Base-by-base conservation (phyloP, 2,797 vertebrate genomes). In the Perdix hodgsoniae region DNA sequence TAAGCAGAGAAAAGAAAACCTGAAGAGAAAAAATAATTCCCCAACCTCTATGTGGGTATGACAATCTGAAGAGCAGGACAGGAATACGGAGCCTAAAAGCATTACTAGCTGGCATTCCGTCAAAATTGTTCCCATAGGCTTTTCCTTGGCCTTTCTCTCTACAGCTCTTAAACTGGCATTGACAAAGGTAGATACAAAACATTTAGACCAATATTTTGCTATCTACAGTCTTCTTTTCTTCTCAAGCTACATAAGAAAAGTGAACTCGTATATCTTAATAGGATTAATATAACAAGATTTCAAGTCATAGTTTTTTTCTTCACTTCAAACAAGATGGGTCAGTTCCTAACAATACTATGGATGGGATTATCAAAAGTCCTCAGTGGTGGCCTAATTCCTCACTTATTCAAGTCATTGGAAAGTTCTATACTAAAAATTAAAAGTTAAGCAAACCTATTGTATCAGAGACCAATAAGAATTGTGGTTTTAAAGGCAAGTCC, bases 11-110 rank as follows among this genome's bases (percentile, higher is more conserved):
- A 71, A 65, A 24, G 23, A 91, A 93, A 90, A 83, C 13, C 29
- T 67, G 40, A 88, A 82, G 47, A 76, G 35, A 77, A 22, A 71
- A 35, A 94, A 63, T 83, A 71, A 83, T 77, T 91, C 91, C 71
- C 26, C 35, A 83, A 29, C 21, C 39, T 66, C 59, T 0, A 0
- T 11, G 11, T 42, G 21, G 72, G 61, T 86, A 70, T 37, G 35
- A 71, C 61, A 83, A 80, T 74, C 40, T 17, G 47, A 6, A 91
- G 31, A 87, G 37, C 23, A 74, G 52, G 35, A 64, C 49, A 67
- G 29, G 66, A 86, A 35, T 39, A 73, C 33, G 93, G 93, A 93
- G 15, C 57, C 39, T 82, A 17, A 86, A 90, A 90, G 49, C 85
- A 59, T 94, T 87, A 85, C n/a, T 75, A 74, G 24, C 14, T 83